phyloP scores from a whole-genome alignment of 1,140 invertebrate species.

The Goniozus legneri region DNA sequence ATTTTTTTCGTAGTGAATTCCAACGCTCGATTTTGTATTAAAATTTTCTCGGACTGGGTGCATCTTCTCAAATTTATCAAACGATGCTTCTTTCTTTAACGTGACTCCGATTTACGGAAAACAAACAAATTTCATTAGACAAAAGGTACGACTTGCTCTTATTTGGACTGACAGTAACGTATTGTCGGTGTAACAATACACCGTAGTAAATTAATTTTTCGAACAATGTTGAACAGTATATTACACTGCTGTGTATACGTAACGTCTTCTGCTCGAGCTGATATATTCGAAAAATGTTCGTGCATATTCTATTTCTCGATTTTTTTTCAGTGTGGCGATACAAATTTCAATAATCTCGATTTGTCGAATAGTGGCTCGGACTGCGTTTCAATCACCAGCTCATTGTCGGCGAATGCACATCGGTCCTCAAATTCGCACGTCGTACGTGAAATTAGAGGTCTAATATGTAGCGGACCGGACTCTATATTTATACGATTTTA shows the following conservation, averaged over 20 bases:
- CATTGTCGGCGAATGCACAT: not conserved
- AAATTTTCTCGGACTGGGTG: not conserved
- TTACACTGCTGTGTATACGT: no score
- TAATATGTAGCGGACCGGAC: conserved; percentile 10
- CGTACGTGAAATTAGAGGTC: conserved; percentile 1
- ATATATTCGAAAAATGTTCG: no score
- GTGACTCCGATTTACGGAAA: no score
- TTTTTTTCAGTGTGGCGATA: conserved; percentile 2
- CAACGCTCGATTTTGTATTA: not conserved
- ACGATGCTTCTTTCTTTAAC: conserved; percentile 7
- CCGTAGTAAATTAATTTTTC: no score
- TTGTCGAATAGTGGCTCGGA: not conserved
- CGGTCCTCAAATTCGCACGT: not conserved
- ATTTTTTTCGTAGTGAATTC: not conserved
- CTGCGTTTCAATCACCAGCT: no score
- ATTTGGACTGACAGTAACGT: no score
- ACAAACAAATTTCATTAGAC: no score
- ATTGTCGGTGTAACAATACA: no score
- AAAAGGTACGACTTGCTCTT: no score
- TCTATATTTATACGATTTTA: conserved; percentile 36
- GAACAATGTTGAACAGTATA: no score
- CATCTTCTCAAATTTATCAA: conserved; percentile 10
- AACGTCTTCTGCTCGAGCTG: no score
- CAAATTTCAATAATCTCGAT: not conserved
- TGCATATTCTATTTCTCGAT: conserved; percentile 25